A percentile compares a stretch with the other conserved stretches of the same genome.
phyloP scores from a whole-genome alignment of 2,113 vertebrate species.

The Parotia lawesii region DNA sequence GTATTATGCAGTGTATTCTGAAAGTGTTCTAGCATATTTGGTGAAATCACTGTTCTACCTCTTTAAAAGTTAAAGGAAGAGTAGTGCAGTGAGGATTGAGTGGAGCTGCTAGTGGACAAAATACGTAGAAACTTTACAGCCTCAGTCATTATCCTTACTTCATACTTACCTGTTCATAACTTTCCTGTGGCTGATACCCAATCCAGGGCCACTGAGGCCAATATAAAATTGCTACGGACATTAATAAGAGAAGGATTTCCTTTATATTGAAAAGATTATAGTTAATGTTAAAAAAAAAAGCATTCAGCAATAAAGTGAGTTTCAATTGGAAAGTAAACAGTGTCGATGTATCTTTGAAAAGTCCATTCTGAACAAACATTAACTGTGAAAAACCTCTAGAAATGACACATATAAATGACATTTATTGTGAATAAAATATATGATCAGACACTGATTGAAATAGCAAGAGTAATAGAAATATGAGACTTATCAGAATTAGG shows the following conservation, averaged over 20 bases:
- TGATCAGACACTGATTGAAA: background rate
- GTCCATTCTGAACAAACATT: background rate
- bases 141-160: background rate
- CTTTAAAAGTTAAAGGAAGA: background rate
- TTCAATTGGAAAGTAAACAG: background rate
- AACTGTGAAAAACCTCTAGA: background rate
- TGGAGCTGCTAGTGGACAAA: background rate
- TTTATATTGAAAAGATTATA: background rate
- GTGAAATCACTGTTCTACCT: background rate
- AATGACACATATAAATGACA: background rate
- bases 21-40: background rate
- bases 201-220: background rate
- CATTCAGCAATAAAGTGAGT: background rate
- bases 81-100: background rate
- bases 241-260: background rate
- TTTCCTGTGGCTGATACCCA: background rate
- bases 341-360: background rate
- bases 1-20: background rate
- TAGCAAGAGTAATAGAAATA: background rate
- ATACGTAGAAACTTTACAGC: background rate
- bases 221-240: background rate
- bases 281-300: background rate
- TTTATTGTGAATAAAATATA: background rate
- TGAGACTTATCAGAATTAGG: background rate
- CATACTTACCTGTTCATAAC: background rate